Percentiles rank a stretch among this genome's conserved stretches.
Conservation (phyloP, 2,888 invertebrate genomes). For the Tupiocoris notatus region DNA sequence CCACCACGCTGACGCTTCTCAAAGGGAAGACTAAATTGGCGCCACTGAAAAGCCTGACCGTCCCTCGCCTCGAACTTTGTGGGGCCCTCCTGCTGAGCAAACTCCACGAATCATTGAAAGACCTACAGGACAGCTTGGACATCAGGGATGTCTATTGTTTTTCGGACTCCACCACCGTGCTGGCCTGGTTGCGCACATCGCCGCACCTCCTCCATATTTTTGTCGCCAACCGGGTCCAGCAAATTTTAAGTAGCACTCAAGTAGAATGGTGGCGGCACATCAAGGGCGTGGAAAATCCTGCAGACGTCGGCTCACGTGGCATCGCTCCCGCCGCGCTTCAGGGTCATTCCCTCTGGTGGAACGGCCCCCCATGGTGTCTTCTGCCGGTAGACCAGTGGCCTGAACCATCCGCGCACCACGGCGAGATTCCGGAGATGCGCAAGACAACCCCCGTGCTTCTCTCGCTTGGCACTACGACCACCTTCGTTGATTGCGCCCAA, state of each 20-base stretch:
- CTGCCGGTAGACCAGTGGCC: constrained; percentile 9
- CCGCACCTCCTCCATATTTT: constrained; percentile 26
- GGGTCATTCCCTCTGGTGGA: constrained; percentile 42
- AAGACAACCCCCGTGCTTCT: neutral
- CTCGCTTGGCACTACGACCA: no score
- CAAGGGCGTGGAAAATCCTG: constrained; percentile 50
- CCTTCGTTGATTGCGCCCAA: no score
- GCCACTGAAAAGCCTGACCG: constrained; percentile 25
- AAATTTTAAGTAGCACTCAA: neutral
- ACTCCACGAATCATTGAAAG: neutral
- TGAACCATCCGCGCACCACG: neutral
- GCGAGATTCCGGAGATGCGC: constrained; percentile 15
- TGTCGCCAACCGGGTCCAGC: constrained; percentile 27
- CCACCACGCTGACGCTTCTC: neutral
- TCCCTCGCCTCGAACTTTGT: constrained; percentile 45
- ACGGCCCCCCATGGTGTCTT: constrained; percentile 23
- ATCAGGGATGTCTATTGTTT: constrained; percentile 7
- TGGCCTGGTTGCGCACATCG: constrained; percentile 20
- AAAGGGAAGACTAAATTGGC: constrained; percentile 8
- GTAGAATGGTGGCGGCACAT: constrained; percentile 34
- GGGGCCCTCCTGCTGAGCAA: constrained; percentile 23
- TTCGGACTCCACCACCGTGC: constrained; percentile 26
- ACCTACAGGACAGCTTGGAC: neutral
- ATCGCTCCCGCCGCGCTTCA: constrained; percentile 15
- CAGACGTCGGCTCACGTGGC: constrained; percentile 50